Percentiles rank a stretch among this genome's conserved stretches.
Evolutionary conservation across 2,888 invertebrate species (phyloP).

Genomic region (Amblyjoppa fuscipennis): DNA sequence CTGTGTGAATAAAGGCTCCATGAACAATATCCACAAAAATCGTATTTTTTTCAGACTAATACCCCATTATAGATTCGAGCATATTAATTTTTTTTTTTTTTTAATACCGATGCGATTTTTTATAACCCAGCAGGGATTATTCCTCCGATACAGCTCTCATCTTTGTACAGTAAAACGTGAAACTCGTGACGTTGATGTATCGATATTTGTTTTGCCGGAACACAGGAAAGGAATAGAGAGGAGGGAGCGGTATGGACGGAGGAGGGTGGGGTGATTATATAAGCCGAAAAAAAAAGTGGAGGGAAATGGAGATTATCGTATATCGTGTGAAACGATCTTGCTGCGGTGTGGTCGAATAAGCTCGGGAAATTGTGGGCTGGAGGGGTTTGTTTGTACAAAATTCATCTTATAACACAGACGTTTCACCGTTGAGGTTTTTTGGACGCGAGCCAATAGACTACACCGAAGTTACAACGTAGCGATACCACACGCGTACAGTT

Average conservation of each 20-base stretch:
- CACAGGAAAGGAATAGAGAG: neutral
- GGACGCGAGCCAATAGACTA: constrained; percentile 62
- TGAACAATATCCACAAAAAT: neutral
- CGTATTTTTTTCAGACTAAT: neutral
- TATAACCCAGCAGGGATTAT: neutral
- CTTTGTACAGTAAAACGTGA: constrained; percentile 7
- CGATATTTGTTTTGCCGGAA: constrained; percentile 50
- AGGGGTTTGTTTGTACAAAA: constrained; percentile 65
- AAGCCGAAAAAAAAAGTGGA: constrained; percentile 4
- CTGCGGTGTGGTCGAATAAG: constrained; percentile 50
- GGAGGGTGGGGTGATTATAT: no score
- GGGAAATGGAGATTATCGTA: constrained; percentile 61
- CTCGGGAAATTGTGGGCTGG: constrained; percentile 55
- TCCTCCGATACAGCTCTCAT: neutral
- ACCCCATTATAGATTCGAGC: neutral
- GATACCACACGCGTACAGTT: constrained; percentile 11
- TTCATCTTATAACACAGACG: constrained; percentile 68
- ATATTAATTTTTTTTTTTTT: neutral
- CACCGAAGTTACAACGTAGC: constrained; percentile 46
- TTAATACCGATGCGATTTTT: neutral
- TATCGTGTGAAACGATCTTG: constrained; percentile 65
- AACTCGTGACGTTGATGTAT: constrained; percentile 50
- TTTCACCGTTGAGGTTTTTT: constrained; percentile 47
- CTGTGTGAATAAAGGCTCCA: neutral
- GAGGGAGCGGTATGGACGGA: no score